A percentile compares a stretch with the other conserved stretches of the same genome.
Conservation (phyloP, 2,113 vertebrate species). For the Upupa epops region DNA sequence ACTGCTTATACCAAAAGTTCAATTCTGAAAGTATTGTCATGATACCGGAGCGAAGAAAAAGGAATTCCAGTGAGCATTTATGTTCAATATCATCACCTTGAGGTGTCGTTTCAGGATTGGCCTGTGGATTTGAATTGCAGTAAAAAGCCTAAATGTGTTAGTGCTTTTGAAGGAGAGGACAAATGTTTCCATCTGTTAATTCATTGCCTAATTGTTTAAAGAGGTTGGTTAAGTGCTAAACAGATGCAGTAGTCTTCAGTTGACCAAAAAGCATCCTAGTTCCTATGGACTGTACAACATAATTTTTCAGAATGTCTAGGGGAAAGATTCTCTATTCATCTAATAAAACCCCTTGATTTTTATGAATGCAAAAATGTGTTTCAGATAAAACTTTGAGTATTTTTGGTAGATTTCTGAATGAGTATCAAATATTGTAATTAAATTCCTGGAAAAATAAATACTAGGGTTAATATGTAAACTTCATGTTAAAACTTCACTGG, state of each 20-base stretch:
- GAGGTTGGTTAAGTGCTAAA: not conserved
- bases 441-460: not conserved
- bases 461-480: not conserved
- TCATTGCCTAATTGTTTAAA: not conserved
- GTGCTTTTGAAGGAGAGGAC: not conserved
- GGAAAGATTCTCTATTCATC: not conserved
- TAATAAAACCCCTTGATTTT: not conserved
- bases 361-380: not conserved
- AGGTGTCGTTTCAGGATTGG: not conserved
- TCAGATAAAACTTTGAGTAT: not conserved
- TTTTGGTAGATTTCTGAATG: not conserved
- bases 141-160: not conserved
- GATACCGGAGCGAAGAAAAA: not conserved
- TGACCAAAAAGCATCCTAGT: not conserved
- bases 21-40: not conserved
- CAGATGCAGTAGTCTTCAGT: not conserved
- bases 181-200: not conserved
- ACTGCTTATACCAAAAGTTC: not conserved
- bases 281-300: not conserved
- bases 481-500: too few species aligned
- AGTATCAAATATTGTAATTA: not conserved
- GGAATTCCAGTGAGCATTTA: not conserved
- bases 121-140: not conserved
- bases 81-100: not conserved
- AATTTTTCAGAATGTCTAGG: not conserved